Base-by-base conservation (phyloP, 2,113 vertebrate genomes). In the Diphyllodes magnificus region DNA sequence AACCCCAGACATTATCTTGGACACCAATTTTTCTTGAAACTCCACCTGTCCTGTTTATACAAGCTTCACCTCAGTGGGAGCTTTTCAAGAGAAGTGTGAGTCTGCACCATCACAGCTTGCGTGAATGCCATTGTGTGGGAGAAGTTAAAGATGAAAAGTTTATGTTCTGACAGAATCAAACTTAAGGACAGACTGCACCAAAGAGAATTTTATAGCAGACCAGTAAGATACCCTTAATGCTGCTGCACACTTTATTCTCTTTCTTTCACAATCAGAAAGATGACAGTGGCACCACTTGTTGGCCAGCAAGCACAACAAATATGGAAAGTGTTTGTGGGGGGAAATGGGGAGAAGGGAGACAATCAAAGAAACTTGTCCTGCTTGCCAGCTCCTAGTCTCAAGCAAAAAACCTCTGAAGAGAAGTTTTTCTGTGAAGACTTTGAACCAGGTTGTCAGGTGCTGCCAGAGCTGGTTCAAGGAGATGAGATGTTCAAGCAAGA, bases 21-120 rank as follows among this genome's bases (percentile, higher is more conserved):
- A 69, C 14, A 49, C 4, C 3, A 45, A 15, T 15, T 91, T 85
- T 85, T 61, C 45, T 85, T 61, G 5, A 51, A 84, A 71, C 4
- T 84, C 57, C 31, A 71, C 63, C 40, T 82, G 51, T 82, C 31
- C 35, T 79, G 19, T 90, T 87, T 86, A 78, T 11, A 16, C 1
- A 4, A 84, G 28, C 6, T 79, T 90, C 60, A 92, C 33, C 35
- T 82, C 47, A 54, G 77, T 91, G 64, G 84, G 65, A 94, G 50
- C 16, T 33, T 51, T 79, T 79, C 49, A 61, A 86, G 53, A 37
- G 19, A 90, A 93, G 21, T 1, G 1, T 45, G n/a, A 71, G 57
- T 49, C 39, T 92, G 37, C 2, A 7, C 39, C 68, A 15, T 42
- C 64, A 90, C 51, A 92, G 61, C 37, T 86, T 80, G 59, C 19